A percentile compares a stretch with the other conserved stretches of the same genome.
Conservation (phyloP, 2,888 invertebrate genomes). For the Agrenia bidenticulata region DNA sequence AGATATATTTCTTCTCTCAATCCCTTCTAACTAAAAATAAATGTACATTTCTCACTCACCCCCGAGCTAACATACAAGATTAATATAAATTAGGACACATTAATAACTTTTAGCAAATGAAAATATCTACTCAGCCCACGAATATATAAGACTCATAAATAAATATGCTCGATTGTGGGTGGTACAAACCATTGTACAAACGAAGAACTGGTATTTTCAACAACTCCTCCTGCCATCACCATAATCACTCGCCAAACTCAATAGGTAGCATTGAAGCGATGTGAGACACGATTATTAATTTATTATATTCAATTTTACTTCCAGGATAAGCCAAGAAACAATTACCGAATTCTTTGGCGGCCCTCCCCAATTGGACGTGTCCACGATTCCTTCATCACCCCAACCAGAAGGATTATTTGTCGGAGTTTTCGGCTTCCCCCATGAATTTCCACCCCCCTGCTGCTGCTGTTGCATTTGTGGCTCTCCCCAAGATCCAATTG, state of each 20-base stretch:
- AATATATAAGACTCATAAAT: neutral
- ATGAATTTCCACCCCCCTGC: conserved; percentile 52
- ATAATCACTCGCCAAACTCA: conserved; percentile 7
- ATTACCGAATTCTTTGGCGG: conserved; percentile 60
- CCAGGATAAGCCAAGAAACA: neutral
- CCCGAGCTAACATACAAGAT: too few relatives aligned
- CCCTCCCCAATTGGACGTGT: conserved; percentile 67
- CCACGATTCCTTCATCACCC: conserved; percentile 65
- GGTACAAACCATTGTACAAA: too few relatives aligned
- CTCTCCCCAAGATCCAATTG: conserved; percentile 53
- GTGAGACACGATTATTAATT: too few relatives aligned
- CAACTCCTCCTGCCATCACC: neutral
- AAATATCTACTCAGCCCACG: neutral
- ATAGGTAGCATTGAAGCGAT: neutral
- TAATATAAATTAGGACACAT: too few relatives aligned
- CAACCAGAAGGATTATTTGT: conserved; percentile 55
- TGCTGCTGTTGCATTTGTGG: conserved; percentile 45
- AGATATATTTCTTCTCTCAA: neutral
- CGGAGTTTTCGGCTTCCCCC: conserved; percentile 58
- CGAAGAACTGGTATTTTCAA: neutral
- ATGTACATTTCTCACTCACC: too few relatives aligned
- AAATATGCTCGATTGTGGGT: too few relatives aligned
- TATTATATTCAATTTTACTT: too few relatives aligned
- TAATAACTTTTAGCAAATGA: neutral
- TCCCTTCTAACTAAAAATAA: neutral